Evolutionary conservation across 2,888 invertebrate genomes (phyloP), one percentile per base, ranked within the genome.

Genomic region (Timandra comae): DNA sequence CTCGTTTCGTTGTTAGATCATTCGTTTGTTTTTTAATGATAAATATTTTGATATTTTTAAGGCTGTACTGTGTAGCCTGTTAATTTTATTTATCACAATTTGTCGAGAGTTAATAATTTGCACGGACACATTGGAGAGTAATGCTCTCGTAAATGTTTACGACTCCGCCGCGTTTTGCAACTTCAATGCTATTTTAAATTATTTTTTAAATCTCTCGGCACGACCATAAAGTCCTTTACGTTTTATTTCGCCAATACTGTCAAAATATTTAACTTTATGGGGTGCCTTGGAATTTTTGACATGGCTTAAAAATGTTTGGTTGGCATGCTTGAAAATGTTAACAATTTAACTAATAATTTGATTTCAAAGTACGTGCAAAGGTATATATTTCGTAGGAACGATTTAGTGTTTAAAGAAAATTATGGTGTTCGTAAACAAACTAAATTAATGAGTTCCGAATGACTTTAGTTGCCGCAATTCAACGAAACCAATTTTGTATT

Each of bases 141-240:
- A 82, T 77, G 82, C 68, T 77, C 84, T 81, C 84, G 72, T 85
- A 80, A 85, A 84, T 65, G 69, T 82, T 85, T 79, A 82, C 70
- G 72, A 70, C 68, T 65, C 55, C 63, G 64, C 66, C 68, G 72
- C 63, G 58, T 68, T 73, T 71, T 65, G 16, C 57, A 57, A 57
- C 62, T 59, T 62, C 63, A 68, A 66, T 69, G 70, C 67, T 65
- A 65, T 73, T 37, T 76, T 70, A 71, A 77, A 74, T 76, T 62
- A 68, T 75, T 71, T 74, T 58, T 78, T 53, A 58, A 52, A 66
- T 66, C 59, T 55, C 50, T 49, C 36, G 30, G 41, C 52, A 49
- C 41, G 52, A 46, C 50, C 48, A 48, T 56, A 52, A 51, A 54
- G 46, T 49, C 48, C 24, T 53, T 57, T 52, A 43, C 45, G 59